Conservation (phyloP, 53 echinoderm and acorn worm genomes). For the Mesocentrotus franciscanus region DNA sequence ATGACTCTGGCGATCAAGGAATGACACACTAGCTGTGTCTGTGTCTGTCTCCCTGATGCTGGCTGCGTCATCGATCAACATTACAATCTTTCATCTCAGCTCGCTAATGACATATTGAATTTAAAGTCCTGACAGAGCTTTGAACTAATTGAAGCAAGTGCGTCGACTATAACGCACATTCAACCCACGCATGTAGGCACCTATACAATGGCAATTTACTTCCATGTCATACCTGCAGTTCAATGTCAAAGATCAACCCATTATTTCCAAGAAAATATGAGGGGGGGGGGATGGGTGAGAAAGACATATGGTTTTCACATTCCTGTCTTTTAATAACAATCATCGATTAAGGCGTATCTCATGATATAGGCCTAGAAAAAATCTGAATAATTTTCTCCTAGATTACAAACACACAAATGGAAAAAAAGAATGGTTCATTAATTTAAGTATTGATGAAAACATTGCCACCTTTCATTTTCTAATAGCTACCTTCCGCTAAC, state of each 20-base stretch:
- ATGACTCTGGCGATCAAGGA: not conserved
- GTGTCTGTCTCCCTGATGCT: not conserved
- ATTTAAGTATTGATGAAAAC: not conserved
- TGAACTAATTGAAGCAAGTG: conserved; percentile 45
- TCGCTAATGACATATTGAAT: conserved; percentile 49
- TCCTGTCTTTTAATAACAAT: not conserved
- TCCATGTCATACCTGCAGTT: not conserved
- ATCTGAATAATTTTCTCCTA: no score
- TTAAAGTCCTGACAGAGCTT: conserved; percentile 6
- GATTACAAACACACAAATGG: no score
- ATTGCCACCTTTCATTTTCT: not conserved
- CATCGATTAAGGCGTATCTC: not conserved
- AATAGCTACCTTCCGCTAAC: not conserved
- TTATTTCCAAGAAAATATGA: not conserved
- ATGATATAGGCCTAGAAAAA: not conserved
- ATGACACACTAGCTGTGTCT: conserved; percentile 17
- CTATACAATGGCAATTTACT: not conserved
- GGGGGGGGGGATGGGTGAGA: not conserved
- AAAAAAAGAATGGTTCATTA: no score
- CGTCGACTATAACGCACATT: not conserved
- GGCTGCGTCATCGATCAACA: conserved; percentile 21
- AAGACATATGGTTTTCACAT: not conserved
- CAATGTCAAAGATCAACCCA: conserved; percentile 4
- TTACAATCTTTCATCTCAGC: conserved; percentile 27
- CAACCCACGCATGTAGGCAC: not conserved